phyloP scores from a whole-genome alignment of 2,888 invertebrate species.

The Megamerina dolium region DNA sequence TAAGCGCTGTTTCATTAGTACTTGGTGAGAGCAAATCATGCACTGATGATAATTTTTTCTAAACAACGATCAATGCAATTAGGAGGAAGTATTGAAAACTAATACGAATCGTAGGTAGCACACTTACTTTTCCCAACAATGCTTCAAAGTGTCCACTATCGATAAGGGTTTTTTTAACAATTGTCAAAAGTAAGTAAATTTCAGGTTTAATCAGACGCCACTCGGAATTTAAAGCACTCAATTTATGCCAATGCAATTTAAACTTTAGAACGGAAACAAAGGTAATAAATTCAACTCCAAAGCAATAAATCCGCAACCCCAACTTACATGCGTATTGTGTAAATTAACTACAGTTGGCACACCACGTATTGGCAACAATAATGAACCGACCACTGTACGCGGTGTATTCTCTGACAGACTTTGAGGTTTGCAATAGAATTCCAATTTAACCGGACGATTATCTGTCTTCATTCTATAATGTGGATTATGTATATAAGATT shows the following conservation, averaged over 20 bases:
- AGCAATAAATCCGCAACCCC: background rate
- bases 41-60: constrained; percentile 29
- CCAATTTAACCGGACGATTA: constrained; percentile 68
- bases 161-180: constrained; percentile 53
- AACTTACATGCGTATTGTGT: constrained; percentile 48
- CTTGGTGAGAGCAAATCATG: constrained; percentile 27
- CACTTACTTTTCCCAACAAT: constrained; percentile 28
- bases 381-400: constrained; percentile 60
- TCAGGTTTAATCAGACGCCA: constrained; percentile 59
- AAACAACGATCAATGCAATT: too few species aligned
- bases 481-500: too few species aligned
- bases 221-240: constrained; percentile 56
- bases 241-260: constrained; percentile 57
- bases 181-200: constrained; percentile 55
- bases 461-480: constrained; percentile 61
- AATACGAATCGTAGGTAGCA: too few species aligned
- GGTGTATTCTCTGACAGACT: constrained; percentile 11
- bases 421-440: constrained; percentile 58
- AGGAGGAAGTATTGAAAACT: too few species aligned
- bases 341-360: constrained; percentile 63
- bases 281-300: constrained; percentile 7
- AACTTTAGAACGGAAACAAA: constrained; percentile 46
- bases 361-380: constrained; percentile 62
- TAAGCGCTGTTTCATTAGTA: constrained; percentile 33
- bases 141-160: constrained; percentile 32